Evolutionary conservation across 1,140 invertebrate genomes (phyloP), one percentile per base, ranked within the genome.

Genomic region (Sesamia nonagrioides): DNA sequence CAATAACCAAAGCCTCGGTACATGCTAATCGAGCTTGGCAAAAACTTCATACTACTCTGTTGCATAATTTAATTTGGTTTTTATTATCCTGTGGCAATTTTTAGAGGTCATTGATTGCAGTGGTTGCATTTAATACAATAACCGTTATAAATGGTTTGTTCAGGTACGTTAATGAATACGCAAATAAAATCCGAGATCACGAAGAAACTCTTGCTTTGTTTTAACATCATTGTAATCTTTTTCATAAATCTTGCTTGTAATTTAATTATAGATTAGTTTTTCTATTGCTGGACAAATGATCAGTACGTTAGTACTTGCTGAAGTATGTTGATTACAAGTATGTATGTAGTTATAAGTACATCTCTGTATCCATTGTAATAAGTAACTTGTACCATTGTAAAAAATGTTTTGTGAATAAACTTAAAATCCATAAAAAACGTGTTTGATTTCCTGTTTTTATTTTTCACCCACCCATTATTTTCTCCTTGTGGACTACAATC

Each of bases 1-100:
- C 58, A 54, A 52, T 77, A 77, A 66, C 68, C 37, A 68, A 60
- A 66, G 74, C 68, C 27, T 77, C 17, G 17, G 58, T 60, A 27
- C 58, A 76, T 21, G 58, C 40, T 63, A 75, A 76, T 74, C 11
- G 37, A 74, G 52, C 27, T 74, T 60, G 18, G 54, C 54, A 58
- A 73, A 56, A 73, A 73, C 37, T 21, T 68, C 42, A 27, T 40
- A 68, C 40, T 58, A 73, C 50, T 54, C 21, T 40, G 54, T 73
- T 73, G 52, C 71, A 56, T 42, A 45, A 73, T 40, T 58, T 52
- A 72, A 73, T 72, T 56, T 61, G 78, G 42, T 81, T 69, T 18
- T 61, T 61, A 76, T 42, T 13, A 42, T n/a, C 37, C n/a, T 42
- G 61, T 42, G 37, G 61, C 61, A 42, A 21, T 37, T 17, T n/a